These are phyloP conservation scores for Heliconius nattereri DNA, from an alignment of 1,140 invertebrate genomes.

Conservation along the genomic window DNA sequence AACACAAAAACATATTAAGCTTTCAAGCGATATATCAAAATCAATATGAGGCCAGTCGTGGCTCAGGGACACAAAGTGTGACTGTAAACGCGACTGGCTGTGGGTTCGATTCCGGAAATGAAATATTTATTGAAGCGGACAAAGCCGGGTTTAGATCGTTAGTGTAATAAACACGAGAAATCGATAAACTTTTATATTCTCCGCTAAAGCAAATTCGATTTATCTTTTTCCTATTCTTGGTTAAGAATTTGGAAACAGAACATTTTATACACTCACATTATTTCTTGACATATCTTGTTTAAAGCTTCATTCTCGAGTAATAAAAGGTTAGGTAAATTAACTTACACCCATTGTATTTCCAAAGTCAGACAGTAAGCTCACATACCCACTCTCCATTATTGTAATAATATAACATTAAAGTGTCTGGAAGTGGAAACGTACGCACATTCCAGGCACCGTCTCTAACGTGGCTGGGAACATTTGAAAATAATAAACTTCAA, in stretches of 20 bases:
- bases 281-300: background rate
- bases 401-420: conserved; percentile 7
- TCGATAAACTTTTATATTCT: too few relatives aligned
- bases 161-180: too few relatives aligned
- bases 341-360: background rate
- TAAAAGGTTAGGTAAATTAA: background rate
- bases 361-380: background rate
- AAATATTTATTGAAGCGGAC: too few relatives aligned
- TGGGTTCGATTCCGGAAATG: too few relatives aligned
- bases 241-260: too few relatives aligned
- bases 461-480: conserved; percentile 7
- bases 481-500: conserved; percentile 25
- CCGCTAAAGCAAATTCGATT: too few relatives aligned
- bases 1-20: background rate
- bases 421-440: conserved; percentile 27
- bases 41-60: too few relatives aligned
- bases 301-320: background rate
- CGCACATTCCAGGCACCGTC: conserved; percentile 14
- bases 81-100: too few relatives aligned
- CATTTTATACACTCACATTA: background rate
- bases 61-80: too few relatives aligned
- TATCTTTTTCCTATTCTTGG: too few relatives aligned
- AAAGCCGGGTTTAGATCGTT: too few relatives aligned
- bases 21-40: too few relatives aligned
- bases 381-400: background rate